Evolutionary conservation across 2,888 invertebrate genomes (phyloP).

Genomic region (Caenorhabditis sp.): DNA sequence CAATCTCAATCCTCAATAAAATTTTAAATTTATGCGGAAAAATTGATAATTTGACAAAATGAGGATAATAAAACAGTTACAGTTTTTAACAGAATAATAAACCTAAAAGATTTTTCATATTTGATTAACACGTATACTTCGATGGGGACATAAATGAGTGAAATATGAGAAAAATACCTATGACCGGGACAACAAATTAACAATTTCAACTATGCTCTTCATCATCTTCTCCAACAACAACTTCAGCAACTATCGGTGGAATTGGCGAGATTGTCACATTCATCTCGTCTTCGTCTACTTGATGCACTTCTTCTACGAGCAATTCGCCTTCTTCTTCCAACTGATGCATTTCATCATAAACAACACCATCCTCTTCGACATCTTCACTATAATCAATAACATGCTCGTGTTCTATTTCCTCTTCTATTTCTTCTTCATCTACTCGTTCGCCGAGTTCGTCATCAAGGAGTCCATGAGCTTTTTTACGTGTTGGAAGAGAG

Average conservation of each 20-base stretch:
- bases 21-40: too few relatives aligned
- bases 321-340: constrained; percentile 6
- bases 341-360: constrained; percentile 17
- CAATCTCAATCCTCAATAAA: too few relatives aligned
- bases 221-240: background rate
- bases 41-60: too few relatives aligned
- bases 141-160: too few relatives aligned
- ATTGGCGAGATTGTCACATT: background rate
- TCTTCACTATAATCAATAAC: background rate
- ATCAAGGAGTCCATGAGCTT: background rate
- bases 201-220: background rate
- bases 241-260: background rate
- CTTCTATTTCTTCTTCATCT: constrained; percentile 9
- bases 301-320: background rate
- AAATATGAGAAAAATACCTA: too few relatives aligned
- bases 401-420: constrained; percentile 3
- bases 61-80: too few relatives aligned
- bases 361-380: constrained; percentile 4
- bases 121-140: too few relatives aligned
- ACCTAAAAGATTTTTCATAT: too few relatives aligned
- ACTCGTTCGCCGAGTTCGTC: background rate
- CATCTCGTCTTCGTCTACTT: background rate
- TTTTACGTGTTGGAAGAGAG: constrained; percentile 7
- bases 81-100: too few relatives aligned
- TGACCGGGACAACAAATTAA: too few relatives aligned